These are phyloP conservation scores for Xiphophorus hellerii DNA, from an alignment of 2,113 vertebrate genomes.

Conservation along the genomic window DNA sequence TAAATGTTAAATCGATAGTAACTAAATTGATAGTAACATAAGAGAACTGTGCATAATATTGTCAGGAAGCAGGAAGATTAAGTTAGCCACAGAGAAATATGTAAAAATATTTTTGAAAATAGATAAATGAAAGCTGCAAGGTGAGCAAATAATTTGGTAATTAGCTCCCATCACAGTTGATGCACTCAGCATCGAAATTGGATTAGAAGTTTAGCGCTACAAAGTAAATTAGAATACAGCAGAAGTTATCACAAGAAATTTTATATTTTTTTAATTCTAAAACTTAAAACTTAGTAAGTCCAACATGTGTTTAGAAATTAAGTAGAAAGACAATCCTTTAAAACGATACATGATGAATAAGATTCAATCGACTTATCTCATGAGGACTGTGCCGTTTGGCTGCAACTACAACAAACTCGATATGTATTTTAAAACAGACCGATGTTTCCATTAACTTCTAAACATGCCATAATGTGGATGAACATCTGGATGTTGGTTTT, in stretches of 20 bases:
- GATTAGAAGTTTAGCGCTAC: background rate
- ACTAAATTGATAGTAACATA: too few relatives aligned
- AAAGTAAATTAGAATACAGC: background rate
- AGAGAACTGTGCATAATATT: too few relatives aligned
- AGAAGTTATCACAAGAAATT: too few relatives aligned
- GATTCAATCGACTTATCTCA: background rate
- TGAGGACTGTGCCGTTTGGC: background rate
- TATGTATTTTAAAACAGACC: background rate
- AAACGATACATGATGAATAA: background rate
- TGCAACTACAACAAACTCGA: background rate
- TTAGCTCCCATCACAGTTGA: background rate
- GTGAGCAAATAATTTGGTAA: background rate
- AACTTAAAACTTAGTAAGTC: background rate
- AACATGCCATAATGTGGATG: background rate
- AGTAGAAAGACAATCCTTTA: background rate
- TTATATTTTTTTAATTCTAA: background rate
- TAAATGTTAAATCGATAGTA: too few relatives aligned
- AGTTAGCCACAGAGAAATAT: background rate
- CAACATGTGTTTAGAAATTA: background rate
- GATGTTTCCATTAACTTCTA: background rate
- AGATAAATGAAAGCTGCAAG: background rate
- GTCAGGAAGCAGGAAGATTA: too few relatives aligned
- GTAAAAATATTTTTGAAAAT: background rate
- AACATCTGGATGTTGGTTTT: background rate
- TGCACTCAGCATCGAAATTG: background rate